Evolutionary conservation across 2,888 invertebrate species (phyloP), one percentile per base, ranked within the genome.

Genomic region (Odontothrips loti): DNA sequence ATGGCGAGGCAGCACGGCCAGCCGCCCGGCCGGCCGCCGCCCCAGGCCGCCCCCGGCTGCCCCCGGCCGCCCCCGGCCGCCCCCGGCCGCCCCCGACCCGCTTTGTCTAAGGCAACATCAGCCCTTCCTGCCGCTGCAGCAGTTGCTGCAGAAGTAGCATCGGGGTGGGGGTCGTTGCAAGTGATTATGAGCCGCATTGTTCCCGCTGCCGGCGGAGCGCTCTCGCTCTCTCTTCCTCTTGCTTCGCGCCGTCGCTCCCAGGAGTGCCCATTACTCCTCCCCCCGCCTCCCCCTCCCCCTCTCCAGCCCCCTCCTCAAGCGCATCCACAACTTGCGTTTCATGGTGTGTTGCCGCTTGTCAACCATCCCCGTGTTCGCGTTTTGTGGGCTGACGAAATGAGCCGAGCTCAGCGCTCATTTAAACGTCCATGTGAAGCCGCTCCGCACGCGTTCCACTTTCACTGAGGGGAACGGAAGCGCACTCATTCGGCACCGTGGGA

Each of bases 101-200:
- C 68, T 63, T 48, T 48, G 10, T 48, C 10, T 17, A 51, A 51
- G 51, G 51, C n/a, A n/a, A n/a, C 34, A 20, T 15, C 58, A 20
- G 58, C 58, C 58, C 58, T 58, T 12, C 10, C 12, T 6, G 51
- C 20, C 20, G 51, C 20, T 10, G 51, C 51, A 2, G 58, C 58
- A 58, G 58, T 58, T 51, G 51, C 20, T 10, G 51, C 51, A 2
- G 58, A 11, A 58, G 58, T 58, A 51, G 34, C 34, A 43, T n/a
- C 34, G 27, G 12, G n/a, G n/a, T n/a, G n/a, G 68, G 68, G 68
- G 23, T 23, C 27, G 68, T 11, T 68, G 68, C 68, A 23, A 23
- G 68, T 75, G 68, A 75, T 75, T 75, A 75, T 75, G 58, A 58
- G 20, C 6, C 58, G 58, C 58, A 11, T 58, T 58, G 51, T 51